Conservation (phyloP, 2,797 vertebrate species). For the Danio tinwini region DNA sequence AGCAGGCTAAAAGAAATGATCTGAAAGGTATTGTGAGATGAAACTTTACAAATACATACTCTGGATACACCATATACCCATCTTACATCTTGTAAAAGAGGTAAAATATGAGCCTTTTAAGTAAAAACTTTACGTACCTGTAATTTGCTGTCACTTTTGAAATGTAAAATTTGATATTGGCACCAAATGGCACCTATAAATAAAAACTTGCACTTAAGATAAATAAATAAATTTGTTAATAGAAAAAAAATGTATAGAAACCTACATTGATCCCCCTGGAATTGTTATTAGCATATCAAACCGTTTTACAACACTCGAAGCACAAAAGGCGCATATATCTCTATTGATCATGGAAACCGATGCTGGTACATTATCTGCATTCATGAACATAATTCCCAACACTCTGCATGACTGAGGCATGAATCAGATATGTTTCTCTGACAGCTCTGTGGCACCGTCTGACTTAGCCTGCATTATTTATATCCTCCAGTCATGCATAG, state of each 20-base stretch:
- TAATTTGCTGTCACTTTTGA: too few species aligned
- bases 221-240: background rate
- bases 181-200: too few species aligned
- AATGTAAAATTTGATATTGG: too few species aligned
- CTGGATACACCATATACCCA: too few species aligned
- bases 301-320: background rate
- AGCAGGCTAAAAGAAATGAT: too few species aligned
- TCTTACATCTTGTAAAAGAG: too few species aligned
- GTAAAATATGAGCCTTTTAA: too few species aligned
- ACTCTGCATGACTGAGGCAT: slow-evolving; percentile 6
- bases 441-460: background rate
- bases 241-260: background rate
- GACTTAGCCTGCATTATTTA: slow-evolving; percentile 26
- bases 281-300: background rate
- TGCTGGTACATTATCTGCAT: slow-evolving; percentile 7
- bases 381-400: slow-evolving; percentile 22
- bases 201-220: too few species aligned
- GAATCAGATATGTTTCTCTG: slow-evolving; percentile 27
- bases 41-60: too few species aligned
- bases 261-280: background rate
- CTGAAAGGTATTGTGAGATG: too few species aligned
- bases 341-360: slow-evolving; percentile 8
- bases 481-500: slow-evolving; percentile 8
- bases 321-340: background rate
- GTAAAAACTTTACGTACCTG: too few species aligned